phyloP scores from a whole-genome alignment of 2,113 vertebrate species.

The Tragelaphus strepsiceros region DNA sequence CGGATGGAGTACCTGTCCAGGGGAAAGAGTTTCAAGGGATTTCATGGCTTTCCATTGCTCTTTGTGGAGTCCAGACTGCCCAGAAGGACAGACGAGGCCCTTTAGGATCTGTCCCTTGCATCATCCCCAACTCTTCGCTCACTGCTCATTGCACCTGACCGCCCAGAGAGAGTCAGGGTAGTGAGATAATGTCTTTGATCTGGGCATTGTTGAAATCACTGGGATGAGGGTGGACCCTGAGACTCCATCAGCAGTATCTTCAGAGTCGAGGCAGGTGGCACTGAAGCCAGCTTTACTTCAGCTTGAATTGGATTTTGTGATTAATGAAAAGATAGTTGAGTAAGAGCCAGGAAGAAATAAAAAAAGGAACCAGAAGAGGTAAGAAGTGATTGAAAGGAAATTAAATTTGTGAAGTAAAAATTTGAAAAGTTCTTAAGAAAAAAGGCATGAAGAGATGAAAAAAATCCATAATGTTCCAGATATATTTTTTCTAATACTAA shows the following conservation, averaged over 20 bases:
- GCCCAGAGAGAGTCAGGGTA: not conserved
- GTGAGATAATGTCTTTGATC: not conserved
- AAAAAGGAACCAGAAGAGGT: not conserved
- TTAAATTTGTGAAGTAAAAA: not conserved
- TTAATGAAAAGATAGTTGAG: not conserved
- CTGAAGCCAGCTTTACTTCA: not conserved
- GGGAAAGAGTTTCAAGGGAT: constrained; percentile 34
- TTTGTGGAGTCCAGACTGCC: not conserved
- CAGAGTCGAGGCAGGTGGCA: not conserved
- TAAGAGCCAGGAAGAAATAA: not conserved
- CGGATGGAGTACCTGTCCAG: constrained; percentile 86
- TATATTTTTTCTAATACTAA: not conserved
- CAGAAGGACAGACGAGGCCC: not conserved
- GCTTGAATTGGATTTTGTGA: not conserved
- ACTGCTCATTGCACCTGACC: not conserved
- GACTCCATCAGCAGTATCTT: not conserved
- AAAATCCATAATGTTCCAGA: not conserved
- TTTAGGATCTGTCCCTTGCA: not conserved
- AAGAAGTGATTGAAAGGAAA: not conserved
- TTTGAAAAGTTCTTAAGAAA: not conserved
- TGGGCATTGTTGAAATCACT: not conserved
- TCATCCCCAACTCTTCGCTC: not conserved
- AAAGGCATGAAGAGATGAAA: not conserved
- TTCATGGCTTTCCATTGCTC: not conserved
- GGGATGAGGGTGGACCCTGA: not conserved